These are phyloP conservation scores for Jaculus jaculus DNA, from an alignment of 2,113 vertebrate species.

Conservation along the genomic window DNA sequence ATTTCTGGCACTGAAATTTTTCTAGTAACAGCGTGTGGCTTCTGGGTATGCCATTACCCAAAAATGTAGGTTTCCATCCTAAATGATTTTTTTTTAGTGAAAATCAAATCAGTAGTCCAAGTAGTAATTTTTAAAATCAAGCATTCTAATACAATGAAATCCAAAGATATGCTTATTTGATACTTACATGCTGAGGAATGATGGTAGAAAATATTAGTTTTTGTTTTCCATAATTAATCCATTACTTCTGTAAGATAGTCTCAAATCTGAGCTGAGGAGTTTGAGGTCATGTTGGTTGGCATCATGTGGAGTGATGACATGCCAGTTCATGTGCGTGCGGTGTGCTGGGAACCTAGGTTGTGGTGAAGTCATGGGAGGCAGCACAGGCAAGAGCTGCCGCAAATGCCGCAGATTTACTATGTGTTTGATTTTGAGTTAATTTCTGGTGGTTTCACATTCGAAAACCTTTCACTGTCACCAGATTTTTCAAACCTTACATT, in stretches of 20 bases:
- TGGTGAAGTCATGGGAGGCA: background rate
- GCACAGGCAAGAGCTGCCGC: too few relatives aligned
- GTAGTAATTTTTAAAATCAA: too few relatives aligned
- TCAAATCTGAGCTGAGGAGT: too few relatives aligned
- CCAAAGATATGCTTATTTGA: too few relatives aligned
- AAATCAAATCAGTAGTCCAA: background rate
- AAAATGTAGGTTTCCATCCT: too few relatives aligned
- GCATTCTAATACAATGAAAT: too few relatives aligned
- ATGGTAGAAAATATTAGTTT: background rate
- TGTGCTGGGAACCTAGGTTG: background rate
- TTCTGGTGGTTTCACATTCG: background rate
- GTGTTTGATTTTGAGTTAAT: background rate
- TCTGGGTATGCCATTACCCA: too few relatives aligned
- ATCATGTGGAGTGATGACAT: accelerated
- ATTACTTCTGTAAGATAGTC: background rate
- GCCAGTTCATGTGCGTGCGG: background rate
- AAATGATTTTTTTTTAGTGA: too few relatives aligned
- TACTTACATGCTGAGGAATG: too few relatives aligned
- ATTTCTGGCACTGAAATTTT: too few relatives aligned
- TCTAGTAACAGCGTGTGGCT: too few relatives aligned
- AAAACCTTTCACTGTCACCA: background rate
- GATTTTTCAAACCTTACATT: background rate
- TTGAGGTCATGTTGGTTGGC: too few relatives aligned
- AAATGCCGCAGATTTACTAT: background rate
- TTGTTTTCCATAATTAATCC: background rate